Conservation (phyloP, 2,113 vertebrate genomes). For the Silurus meridionalis region DNA sequence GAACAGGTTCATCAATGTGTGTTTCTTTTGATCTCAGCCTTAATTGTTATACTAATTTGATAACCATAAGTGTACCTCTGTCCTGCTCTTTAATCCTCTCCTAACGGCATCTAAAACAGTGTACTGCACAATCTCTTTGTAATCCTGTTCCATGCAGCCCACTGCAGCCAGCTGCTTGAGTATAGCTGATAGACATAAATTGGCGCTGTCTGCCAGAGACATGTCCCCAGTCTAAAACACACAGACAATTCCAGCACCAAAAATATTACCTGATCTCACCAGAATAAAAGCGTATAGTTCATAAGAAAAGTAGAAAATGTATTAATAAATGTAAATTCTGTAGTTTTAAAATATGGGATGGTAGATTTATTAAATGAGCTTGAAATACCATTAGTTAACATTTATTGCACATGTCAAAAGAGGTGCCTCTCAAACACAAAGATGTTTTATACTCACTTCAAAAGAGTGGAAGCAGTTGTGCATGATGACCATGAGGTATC, state of each 20-base stretch:
- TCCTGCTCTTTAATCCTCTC: constrained; percentile 85
- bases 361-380: background rate
- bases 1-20: background rate
- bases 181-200: constrained; percentile 81
- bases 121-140: constrained; percentile 81
- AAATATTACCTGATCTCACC: background rate
- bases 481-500: constrained; percentile 81
- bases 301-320: too few species aligned
- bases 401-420: background rate
- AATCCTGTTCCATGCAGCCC: constrained; percentile 76
- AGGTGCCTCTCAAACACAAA: background rate
- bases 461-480: constrained; percentile 95
- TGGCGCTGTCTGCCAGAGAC: constrained; percentile 91
- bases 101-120: constrained; percentile 83
- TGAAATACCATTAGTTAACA: background rate
- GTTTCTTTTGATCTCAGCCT: background rate
- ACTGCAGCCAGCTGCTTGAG: constrained; percentile 76
- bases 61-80: constrained; percentile 74
- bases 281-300: background rate
- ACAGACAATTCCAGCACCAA: background rate
- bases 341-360: background rate
- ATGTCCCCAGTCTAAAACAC: constrained; percentile 86
- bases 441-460: constrained; percentile 72
- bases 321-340: too few species aligned
- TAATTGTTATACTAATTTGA: background rate